Evolutionary conservation across 2,113 vertebrate genomes (phyloP), one percentile per base, ranked within the genome.

Genomic region (Alouatta palliata): DNA sequence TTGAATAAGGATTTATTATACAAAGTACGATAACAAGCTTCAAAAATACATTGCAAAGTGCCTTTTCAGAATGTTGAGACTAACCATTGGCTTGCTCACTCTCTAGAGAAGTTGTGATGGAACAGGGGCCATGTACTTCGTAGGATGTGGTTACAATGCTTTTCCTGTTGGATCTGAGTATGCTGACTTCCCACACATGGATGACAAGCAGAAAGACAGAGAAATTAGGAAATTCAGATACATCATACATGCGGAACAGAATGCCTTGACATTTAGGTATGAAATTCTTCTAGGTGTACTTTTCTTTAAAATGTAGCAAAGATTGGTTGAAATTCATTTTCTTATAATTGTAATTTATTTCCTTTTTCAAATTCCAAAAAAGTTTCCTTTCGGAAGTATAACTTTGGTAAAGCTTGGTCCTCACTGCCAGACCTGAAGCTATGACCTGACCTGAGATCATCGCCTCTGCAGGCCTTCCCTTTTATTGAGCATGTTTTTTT

Each of bases 221-320:
- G 99, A 99, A 97, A 99, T 99, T 96, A 98, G 99, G 82, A 99
- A 99, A 96, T 99, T 99, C 98, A 98, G 99, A 98, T 99, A 99
- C 98, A 99, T 99, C 25, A 97, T 99, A 92, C 99, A 99, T 30
- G 99, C 99, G 0, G 99, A 99, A 97, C 99, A 99, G 98, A 99
- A 99, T 6, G 99, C 99, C 52, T 98, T 99, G 98, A 99, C 99
- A 1, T 99, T 99, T 99, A 99, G 99, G 99, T 99, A 98, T 71
- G 98, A 91, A 52, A 32, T 83, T 37, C 1, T 77, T 97, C 95
- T 96, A 16, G 17, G 3, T 93, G 20, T 92, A 76, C 45, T 70
- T 95, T 96, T 92, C 40, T 94, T 90, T 81, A 91, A 90, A 95
- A 68, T 92, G 30, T 76, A 92, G 68, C 56, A 82, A 85, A 25